Percentiles rank a stretch among this genome's conserved stretches.
phyloP scores from a whole-genome alignment of 2,797 vertebrate species.

The Podarcis siculus region DNA sequence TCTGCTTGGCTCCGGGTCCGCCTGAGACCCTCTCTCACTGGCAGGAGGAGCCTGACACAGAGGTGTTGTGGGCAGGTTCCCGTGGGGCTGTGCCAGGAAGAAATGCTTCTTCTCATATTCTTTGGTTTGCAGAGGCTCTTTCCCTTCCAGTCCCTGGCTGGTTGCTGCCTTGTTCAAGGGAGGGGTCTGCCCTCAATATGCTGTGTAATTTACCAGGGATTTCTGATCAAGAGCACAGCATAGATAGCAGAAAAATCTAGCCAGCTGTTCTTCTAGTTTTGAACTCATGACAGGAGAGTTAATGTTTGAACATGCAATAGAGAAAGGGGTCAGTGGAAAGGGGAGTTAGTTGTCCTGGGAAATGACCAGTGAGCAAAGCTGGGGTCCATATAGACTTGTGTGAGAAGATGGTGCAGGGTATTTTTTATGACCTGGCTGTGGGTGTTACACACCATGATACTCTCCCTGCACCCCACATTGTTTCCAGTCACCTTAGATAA shows the following conservation, averaged over 20 bases:
- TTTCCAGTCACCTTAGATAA: too few relatives aligned
- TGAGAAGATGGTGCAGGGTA: not conserved
- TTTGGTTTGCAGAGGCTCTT: not conserved
- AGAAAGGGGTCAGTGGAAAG: not conserved
- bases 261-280: not conserved
- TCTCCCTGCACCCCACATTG: too few relatives aligned
- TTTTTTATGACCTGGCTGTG: not conserved
- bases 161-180: too few relatives aligned
- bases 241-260: not conserved
- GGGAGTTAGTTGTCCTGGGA: not conserved
- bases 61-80: not conserved
- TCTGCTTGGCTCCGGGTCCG: not conserved
- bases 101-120: not conserved
- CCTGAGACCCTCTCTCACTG: not conserved
- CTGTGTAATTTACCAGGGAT: not conserved
- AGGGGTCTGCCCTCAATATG: not conserved
- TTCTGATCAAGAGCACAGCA: not conserved
- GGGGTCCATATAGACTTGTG: not conserved
- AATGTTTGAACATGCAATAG: not conserved
- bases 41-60: not conserved
- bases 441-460: not conserved
- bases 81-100: not conserved
- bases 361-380: not conserved
- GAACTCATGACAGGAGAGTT: not conserved
- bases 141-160: not conserved